These are phyloP conservation scores for Dreissena polymorpha DNA, from an alignment of 1,140 invertebrate species.

Conservation along the genomic window DNA sequence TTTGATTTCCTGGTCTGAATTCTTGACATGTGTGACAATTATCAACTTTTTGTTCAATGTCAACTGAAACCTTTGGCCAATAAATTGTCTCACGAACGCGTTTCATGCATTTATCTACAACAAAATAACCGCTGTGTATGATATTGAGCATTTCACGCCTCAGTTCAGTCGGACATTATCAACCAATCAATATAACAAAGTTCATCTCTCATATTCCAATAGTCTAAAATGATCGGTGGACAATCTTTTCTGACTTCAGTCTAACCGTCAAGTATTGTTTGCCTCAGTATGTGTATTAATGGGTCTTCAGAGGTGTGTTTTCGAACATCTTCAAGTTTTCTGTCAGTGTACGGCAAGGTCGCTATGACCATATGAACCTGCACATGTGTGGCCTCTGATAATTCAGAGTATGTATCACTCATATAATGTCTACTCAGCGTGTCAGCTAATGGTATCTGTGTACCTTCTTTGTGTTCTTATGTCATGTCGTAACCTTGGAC, in stretches of 20 bases:
- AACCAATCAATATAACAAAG: constrained; percentile 51
- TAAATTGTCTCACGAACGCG: too few relatives aligned
- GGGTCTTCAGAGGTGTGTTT: not conserved
- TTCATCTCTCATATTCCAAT: constrained; percentile 58
- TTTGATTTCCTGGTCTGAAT: too few relatives aligned
- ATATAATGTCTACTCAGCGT: constrained; percentile 55
- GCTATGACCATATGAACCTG: constrained; percentile 3
- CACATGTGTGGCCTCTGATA: not conserved
- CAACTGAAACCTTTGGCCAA: too few relatives aligned
- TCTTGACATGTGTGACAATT: too few relatives aligned
- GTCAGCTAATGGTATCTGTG: constrained; percentile 78
- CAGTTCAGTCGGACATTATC: constrained; percentile 3
- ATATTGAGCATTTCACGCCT: too few relatives aligned
- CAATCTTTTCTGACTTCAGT: constrained; percentile 22
- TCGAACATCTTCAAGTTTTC: not conserved
- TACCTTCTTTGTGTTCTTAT: constrained; percentile 62
- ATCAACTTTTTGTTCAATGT: too few relatives aligned
- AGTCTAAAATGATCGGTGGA: constrained; percentile 1
- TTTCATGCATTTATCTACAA: too few relatives aligned
- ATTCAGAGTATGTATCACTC: not conserved
- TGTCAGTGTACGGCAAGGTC: not conserved
- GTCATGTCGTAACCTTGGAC: constrained; percentile 77
- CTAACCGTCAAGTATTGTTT: constrained; percentile 45
- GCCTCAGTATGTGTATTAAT: constrained; percentile 9
- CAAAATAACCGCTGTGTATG: too few relatives aligned